Conservation (phyloP, 2,797 vertebrate species). For the Fratercula arctica region DNA sequence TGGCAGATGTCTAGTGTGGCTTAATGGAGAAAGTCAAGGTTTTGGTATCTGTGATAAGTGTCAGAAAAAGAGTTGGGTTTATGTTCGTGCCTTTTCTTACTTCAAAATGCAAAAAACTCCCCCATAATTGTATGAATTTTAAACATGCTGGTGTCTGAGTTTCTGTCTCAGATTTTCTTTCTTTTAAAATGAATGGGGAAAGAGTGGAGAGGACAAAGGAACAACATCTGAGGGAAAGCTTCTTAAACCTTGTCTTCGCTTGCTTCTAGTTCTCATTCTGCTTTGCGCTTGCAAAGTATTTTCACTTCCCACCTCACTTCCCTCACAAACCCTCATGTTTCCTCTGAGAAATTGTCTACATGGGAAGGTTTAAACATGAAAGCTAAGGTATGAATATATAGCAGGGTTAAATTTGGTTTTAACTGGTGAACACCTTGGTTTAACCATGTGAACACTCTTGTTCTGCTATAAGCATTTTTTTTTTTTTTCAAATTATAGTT, state of each 20-base stretch:
- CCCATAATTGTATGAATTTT: neutral
- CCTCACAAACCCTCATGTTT: neutral
- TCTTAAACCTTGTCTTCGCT: slow-evolving; percentile 6
- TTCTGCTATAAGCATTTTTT: neutral
- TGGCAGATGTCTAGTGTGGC: neutral
- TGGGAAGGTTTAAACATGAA: slow-evolving; percentile 34
- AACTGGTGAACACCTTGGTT: neutral
- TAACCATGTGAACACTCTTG: neutral
- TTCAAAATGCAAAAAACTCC: neutral
- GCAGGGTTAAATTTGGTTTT: neutral
- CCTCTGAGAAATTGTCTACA: neutral
- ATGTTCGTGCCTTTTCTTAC: neutral
- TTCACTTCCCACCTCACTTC: slow-evolving; percentile 12
- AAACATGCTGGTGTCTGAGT: neutral
- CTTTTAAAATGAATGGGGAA: neutral
- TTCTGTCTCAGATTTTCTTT: neutral
- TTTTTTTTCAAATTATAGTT: neutral
- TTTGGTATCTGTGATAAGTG: neutral
- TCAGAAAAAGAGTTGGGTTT: neutral
- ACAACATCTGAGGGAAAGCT: neutral
- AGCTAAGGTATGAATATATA: neutral
- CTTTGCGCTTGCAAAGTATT: neutral
- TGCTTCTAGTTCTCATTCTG: neutral
- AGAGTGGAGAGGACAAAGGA: neutral
- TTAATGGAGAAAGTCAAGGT: neutral